Evolutionary conservation across 1,140 invertebrate species (phyloP).

Genomic region (Papilio dardanus): DNA sequence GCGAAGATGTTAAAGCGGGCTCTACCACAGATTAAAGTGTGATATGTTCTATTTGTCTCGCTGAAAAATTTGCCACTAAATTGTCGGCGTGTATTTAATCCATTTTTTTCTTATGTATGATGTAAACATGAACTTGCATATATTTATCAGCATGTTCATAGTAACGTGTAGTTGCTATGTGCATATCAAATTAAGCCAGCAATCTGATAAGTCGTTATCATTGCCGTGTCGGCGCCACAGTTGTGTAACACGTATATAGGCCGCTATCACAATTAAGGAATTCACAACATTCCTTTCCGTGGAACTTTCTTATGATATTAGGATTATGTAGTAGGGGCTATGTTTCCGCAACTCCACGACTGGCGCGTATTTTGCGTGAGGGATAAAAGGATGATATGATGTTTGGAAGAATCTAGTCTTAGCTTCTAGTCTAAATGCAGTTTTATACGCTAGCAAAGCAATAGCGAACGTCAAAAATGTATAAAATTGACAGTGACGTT

Average conservation of each 20-base stretch:
- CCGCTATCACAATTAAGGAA: neutral
- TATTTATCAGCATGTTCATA: neutral
- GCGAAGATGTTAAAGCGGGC: too few relatives aligned
- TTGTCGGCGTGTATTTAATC: neutral
- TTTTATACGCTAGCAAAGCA: too few relatives aligned
- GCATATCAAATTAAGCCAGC: constrained; percentile 8
- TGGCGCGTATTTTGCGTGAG: too few relatives aligned
- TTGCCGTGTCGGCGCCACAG: neutral
- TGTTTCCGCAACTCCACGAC: too few relatives aligned
- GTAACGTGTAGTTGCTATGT: constrained; percentile 20
- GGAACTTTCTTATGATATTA: neutral
- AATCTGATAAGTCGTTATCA: constrained; percentile 24
- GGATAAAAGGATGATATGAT: too few relatives aligned
- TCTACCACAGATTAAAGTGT: too few relatives aligned
- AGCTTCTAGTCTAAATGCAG: too few relatives aligned
- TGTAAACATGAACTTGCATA: neutral
- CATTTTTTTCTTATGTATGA: neutral
- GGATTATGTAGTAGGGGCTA: too few relatives aligned
- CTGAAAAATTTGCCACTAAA: neutral
- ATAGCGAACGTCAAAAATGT: too few relatives aligned
- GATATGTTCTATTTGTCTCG: too few relatives aligned
- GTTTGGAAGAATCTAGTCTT: too few relatives aligned
- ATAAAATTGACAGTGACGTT: too few relatives aligned
- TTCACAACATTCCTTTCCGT: neutral
- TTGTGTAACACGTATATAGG: constrained; percentile 21